These are phyloP conservation scores for Schlechtendalia chinensis DNA, from an alignment of 1,140 invertebrate genomes.

Conservation along the genomic window DNA sequence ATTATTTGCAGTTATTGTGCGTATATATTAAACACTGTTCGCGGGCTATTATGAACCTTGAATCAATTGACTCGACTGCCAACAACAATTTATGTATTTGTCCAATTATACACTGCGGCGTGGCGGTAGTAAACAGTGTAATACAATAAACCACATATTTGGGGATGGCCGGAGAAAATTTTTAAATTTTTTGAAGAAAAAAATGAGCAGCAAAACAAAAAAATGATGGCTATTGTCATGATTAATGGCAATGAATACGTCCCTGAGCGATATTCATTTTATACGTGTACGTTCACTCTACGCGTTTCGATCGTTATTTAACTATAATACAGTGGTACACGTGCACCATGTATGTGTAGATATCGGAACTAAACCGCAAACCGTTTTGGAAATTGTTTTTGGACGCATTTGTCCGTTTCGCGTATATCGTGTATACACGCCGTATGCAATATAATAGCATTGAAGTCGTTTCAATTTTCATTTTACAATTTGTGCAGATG, in stretches of 20 bases:
- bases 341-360: neutral
- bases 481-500: no score
- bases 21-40: neutral
- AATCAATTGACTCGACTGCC: no score
- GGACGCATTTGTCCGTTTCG: neutral
- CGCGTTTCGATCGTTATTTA: neutral
- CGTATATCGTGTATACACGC: no score
- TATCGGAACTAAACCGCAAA: constrained; percentile 5
- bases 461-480: neutral
- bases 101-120: no score
- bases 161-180: neutral
- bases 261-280: neutral
- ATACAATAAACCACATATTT: no score
- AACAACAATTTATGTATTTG: no score
- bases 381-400: neutral
- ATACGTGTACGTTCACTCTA: neutral
- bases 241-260: constrained; percentile 20
- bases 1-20: neutral
- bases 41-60: no score
- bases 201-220: neutral
- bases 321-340: no score
- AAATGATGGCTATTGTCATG: neutral
- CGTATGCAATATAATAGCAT: no score
- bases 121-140: no score
- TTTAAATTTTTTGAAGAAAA: no score